Base-by-base conservation (phyloP, 2,888 invertebrate species). In the Nymphalis polychloros region DNA sequence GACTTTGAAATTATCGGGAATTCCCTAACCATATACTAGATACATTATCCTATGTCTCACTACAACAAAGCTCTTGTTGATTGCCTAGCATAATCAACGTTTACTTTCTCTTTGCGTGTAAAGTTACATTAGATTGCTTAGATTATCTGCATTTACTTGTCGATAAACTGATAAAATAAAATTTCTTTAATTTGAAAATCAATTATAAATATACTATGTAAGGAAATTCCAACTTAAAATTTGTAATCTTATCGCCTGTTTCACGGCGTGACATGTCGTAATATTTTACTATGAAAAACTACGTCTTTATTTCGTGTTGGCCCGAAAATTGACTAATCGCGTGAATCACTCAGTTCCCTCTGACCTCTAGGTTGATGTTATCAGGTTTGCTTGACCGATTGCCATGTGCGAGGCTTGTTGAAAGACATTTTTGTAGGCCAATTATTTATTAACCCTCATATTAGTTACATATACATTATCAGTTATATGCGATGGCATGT, bases 261-360 rank as follows among this genome's bases (percentile, higher is more conserved):
- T 57, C 63, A 55, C 69, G 53, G 70, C 72, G 72, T 75, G 74
- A 71, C 63, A 57, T 47, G 70, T 70, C 64, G 69, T 71, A 68
- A 73, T 73, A 76, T 68, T 75, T 75, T 67, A 73, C 61, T 52
- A 60, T 64, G 65, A 73, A 74, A 74, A 71, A 67, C 70, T 64
- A 65, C 65, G 46, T 70, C 66, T 71, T 70, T 75, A 65, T 72
- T 72, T 73, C 68, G 72, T 71, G 74, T 66, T 66, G 63, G 35
- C 68, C 71, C 70, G 70, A 75, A 75, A 77, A 77, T 76, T 75
- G 74, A 76, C 68, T 76, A 75, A 77, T 77, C 75, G 77, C 77
- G 75, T 77, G 77, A 74, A 75, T 76, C 70, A 74, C 61, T 76
- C 74, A 73, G 64, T 69, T 70, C 67, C 73, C 67, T 63, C 64